A percentile compares a stretch with the other conserved stretches of the same genome.
Conservation (phyloP, 2,888 invertebrate species). For the Kryphioiulus occultus region DNA sequence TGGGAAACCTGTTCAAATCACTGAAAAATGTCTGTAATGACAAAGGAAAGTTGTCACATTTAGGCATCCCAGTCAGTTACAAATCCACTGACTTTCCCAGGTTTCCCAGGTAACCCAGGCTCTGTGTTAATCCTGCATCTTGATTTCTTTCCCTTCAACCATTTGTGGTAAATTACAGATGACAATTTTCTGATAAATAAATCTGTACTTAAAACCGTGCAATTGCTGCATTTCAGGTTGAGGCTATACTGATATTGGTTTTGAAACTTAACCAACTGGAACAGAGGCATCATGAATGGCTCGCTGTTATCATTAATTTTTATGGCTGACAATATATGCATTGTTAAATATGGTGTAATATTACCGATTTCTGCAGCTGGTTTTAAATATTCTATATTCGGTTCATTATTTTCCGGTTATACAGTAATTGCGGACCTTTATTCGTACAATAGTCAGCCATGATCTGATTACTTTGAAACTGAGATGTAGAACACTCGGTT, state of each 20-base stretch:
- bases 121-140: too few species aligned
- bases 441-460: not conserved
- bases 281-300: not conserved
- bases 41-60: too few species aligned
- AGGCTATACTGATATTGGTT: not conserved
- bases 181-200: not conserved
- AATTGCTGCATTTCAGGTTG: not conserved
- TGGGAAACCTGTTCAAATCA: too few species aligned
- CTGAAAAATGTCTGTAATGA: too few species aligned
- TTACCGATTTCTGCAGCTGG: not conserved
- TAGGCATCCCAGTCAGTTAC: too few species aligned
- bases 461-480: conserved; percentile 20
- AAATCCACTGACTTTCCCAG: too few species aligned
- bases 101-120: too few species aligned
- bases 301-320: not conserved
- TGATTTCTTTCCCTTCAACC: too few species aligned
- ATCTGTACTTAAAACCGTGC: not conserved
- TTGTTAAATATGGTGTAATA: not conserved
- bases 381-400: conserved; percentile 13
- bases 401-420: not conserved
- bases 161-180: too few species aligned
- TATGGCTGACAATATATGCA: not conserved
- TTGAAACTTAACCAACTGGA: not conserved
- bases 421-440: not conserved
- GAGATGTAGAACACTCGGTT: not conserved